phyloP scores from a whole-genome alignment of 1,140 invertebrate genomes.

The Doryteuthis pealeii region DNA sequence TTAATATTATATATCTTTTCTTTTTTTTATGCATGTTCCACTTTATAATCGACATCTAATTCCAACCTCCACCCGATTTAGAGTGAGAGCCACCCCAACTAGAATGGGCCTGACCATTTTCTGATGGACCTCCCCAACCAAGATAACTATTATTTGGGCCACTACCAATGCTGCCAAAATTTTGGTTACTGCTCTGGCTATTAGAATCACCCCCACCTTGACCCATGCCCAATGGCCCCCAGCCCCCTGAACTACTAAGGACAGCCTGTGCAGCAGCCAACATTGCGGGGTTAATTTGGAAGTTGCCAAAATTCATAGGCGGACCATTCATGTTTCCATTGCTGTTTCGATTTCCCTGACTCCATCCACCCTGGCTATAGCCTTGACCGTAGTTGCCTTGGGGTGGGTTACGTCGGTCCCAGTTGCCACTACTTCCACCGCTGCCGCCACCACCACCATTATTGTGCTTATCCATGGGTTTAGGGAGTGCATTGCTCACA shows the following conservation, averaged over 20 bases:
- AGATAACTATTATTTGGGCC: slow-evolving; percentile 13
- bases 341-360: not conserved
- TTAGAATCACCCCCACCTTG: slow-evolving; percentile 14
- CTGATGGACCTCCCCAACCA: slow-evolving; percentile 24
- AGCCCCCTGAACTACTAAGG: slow-evolving; percentile 43
- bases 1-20: not conserved
- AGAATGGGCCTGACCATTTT: slow-evolving; percentile 25
- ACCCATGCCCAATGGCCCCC: slow-evolving; percentile 33
- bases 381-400: not conserved
- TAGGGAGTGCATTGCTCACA: slow-evolving; percentile 91
- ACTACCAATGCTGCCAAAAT: not conserved
- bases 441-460: not conserved
- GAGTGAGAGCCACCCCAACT: slow-evolving; percentile 19
- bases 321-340: not conserved
- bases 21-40: not conserved
- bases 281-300: slow-evolving; percentile 48
- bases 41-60: slow-evolving; percentile 16
- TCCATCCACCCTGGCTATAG: slow-evolving; percentile 1
- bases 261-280: slow-evolving; percentile 54
- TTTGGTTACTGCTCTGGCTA: not conserved
- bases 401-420: not conserved
- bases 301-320: slow-evolving; percentile 8
- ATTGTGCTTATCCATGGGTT: slow-evolving; percentile 53
- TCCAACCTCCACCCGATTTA: slow-evolving; percentile 24
- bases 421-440: not conserved